Percentiles rank a stretch among this genome's conserved stretches.
Conservation (phyloP, 2,888 invertebrate genomes). For the Eristalis pertinax region DNA sequence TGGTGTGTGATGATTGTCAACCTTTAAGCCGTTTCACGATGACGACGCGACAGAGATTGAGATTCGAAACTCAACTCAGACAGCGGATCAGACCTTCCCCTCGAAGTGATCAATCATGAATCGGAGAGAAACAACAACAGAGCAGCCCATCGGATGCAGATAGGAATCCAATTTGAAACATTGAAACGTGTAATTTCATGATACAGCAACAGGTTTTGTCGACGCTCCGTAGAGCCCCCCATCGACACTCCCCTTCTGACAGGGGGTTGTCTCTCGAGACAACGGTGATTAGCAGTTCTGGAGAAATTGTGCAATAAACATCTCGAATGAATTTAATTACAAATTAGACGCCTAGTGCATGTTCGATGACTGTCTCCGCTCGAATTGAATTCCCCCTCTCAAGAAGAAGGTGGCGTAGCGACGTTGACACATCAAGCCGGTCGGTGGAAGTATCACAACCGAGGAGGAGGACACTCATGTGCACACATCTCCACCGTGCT, state of each 20-base stretch:
- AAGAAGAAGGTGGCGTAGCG: neutral
- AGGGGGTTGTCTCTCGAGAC: constrained; percentile 7
- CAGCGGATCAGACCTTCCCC: constrained; percentile 9
- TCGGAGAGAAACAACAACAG: constrained; percentile 10
- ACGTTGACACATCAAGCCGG: neutral
- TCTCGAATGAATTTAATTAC: constrained; percentile 36
- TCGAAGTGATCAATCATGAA: constrained; percentile 52
- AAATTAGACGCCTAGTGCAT: constrained; percentile 28
- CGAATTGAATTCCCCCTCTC: neutral
- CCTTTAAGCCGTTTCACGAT: constrained; percentile 36
- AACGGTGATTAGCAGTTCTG: constrained; percentile 52
- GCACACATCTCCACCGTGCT: constrained; percentile 16
- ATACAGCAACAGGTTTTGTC: constrained; percentile 61
- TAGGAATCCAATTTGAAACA: constrained; percentile 4
- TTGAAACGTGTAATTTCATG: constrained; percentile 27
- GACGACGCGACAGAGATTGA: constrained; percentile 29
- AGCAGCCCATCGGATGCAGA: neutral
- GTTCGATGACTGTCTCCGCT: constrained; percentile 28
- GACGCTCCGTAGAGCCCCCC: neutral
- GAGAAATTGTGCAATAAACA: constrained; percentile 52
- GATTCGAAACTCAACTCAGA: constrained; percentile 17
- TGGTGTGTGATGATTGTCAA: constrained; percentile 54
- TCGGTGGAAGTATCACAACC: no score
- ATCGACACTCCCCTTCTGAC: neutral
- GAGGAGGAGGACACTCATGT: constrained; percentile 20